Conservation (phyloP, 64 coral and sea anemone genomes). For the Hydrozoanthus tunicans region DNA sequence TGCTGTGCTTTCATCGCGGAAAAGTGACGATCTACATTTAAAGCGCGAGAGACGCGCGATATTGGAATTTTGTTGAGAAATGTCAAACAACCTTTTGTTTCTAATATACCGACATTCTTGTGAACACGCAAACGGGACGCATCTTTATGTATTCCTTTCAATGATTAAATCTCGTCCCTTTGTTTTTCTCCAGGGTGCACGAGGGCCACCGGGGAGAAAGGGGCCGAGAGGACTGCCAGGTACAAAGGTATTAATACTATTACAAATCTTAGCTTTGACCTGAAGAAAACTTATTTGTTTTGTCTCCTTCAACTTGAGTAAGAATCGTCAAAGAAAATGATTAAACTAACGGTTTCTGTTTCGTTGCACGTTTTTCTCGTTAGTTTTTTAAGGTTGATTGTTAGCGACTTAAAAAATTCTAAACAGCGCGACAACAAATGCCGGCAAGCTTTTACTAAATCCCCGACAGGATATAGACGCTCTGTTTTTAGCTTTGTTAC, state of each 20-base stretch:
- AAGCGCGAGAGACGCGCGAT: neutral
- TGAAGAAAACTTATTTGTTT: slow-evolving; percentile 47
- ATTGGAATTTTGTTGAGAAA: slow-evolving; percentile 9
- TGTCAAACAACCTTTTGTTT: neutral
- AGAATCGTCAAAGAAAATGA: slow-evolving; percentile 3
- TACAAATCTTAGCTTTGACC: slow-evolving; percentile 17
- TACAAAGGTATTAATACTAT: slow-evolving; percentile 34
- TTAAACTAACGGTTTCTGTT: neutral
- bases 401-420: neutral
- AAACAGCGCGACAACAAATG: neutral
- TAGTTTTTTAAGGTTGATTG: neutral
- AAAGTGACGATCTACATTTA: neutral
- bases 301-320: slow-evolving; percentile 26
- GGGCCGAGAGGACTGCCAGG: slow-evolving; percentile 39
- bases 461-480: neutral
- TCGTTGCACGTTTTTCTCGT: neutral
- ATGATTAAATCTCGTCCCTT: slow-evolving; percentile 12
- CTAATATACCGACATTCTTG: no score
- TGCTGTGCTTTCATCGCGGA: slow-evolving; percentile 18
- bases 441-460: slow-evolving; percentile 3
- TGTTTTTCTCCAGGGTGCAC: slow-evolving; percentile 12
- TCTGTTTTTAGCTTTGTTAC: neutral
- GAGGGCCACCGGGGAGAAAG: slow-evolving; percentile 44
- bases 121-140: neutral
- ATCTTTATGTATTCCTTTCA: neutral